Base-by-base conservation (phyloP, 2,113 vertebrate genomes). In the Hippolais icterina region DNA sequence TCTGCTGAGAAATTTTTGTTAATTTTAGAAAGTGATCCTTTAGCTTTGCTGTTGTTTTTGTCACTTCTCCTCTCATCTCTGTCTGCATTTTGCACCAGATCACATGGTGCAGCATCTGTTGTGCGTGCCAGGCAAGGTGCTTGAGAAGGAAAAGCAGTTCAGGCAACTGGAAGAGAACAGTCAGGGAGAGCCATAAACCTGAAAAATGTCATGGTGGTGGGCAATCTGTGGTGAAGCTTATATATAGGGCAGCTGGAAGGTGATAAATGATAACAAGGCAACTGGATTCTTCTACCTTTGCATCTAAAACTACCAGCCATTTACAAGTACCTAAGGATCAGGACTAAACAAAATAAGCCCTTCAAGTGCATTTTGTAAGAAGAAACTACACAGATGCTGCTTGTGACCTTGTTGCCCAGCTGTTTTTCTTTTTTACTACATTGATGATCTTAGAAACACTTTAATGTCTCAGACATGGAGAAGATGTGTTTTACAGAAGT, bases 21-120 rank as follows among this genome's bases (percentile, higher is more conserved):
- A 41, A 57, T 65, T 85, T 89, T 57, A 85, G 65, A 61, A 89
- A 75, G 18, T 27, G 86, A 86, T 72, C 31, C 24, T 89, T 84
- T 65, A 87, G 28, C 20, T 72, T 65, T 0, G 0, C 25, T 71
- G 9, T 49, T 95, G 80, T 35, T 91, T 91, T 87, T 82, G 49
- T 49, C 74, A 79, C 20, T 72, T 87, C 25, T 24, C 15, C 15
- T 89, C 33, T 87, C 22, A 39, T 21, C 47, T 86, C 60, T 64
- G 3, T n/a, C 47, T 57, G 14, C 2, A 5, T 91, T 87, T 87
- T 47, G 18, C 28, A 57, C 28, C 2, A 3, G 27, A 42, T 69
- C 37, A 66, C n/a, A 31, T 5, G 19, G 22, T 35, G 25, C 37
- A 60, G 29, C 64, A 60, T 83, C 35, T 87, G 68, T 35, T 72